Base-by-base conservation (phyloP, 2,113 vertebrate genomes). In the Polyodon spathula region DNA sequence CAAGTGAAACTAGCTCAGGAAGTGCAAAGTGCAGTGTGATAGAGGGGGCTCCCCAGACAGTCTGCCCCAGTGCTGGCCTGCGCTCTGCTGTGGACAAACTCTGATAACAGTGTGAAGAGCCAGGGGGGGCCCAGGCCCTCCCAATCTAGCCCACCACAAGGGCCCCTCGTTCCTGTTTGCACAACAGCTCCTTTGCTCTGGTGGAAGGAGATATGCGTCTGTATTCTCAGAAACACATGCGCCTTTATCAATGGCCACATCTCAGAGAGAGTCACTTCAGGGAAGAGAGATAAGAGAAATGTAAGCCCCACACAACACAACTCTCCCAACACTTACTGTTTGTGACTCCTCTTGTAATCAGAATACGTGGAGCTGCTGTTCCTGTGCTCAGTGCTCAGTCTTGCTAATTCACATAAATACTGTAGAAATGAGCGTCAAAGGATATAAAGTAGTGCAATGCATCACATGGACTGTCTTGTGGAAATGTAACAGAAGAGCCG, bases 231-330 rank as follows among this genome's bases (percentile, higher is more conserved):
- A 50, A 5, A 10, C 46, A 12, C 11, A 10, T 14, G 7, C 46
- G n/a, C n/a, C n/a, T n/a, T 50, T 50, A 50, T 50, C 46, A 50
- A 4, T 5, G 11, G 8, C 4, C 46, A 10, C 46, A 50, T 50
- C 46, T 50, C 59, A 66, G 46, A 63, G 37, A 58, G 6, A 5
- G 52, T n/a, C n/a, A n/a, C n/a, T n/a, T n/a, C n/a, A n/a, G n/a
- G n/a, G n/a, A n/a, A n/a, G n/a, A n/a, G n/a, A n/a, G n/a, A n/a
- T n/a, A n/a, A n/a, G n/a, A n/a, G n/a, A n/a, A n/a, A n/a, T n/a
- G n/a, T n/a, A n/a, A n/a, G n/a, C n/a, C n/a, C n/a, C n/a, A n/a
- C n/a, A n/a, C n/a, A n/a, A n/a, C n/a, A n/a, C n/a, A n/a, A n/a
- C n/a, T n/a, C n/a, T n/a, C n/a, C n/a, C n/a, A n/a, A n/a, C n/a